These are phyloP conservation scores for Numida meleagris DNA, from an alignment of 2,113 vertebrate species.

Conservation along the genomic window DNA sequence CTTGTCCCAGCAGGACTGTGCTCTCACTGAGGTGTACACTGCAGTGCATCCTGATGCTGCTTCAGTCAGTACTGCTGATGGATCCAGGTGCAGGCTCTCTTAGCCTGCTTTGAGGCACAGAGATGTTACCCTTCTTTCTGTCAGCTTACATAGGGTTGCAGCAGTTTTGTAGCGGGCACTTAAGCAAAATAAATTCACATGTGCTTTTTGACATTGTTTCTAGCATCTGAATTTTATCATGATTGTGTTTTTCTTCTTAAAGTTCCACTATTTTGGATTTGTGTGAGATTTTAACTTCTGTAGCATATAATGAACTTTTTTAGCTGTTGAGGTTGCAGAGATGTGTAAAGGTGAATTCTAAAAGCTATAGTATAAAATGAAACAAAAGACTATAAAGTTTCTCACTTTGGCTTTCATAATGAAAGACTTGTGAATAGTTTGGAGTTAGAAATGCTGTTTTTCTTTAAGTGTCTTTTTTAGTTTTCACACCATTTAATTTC, in stretches of 20 bases:
- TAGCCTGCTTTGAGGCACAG: not conserved
- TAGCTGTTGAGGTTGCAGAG: not conserved
- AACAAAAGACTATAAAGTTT: not conserved
- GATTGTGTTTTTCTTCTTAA: not conserved
- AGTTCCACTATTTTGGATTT: not conserved
- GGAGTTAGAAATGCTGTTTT: not conserved
- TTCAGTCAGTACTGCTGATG: not conserved
- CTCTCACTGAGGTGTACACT: not conserved
- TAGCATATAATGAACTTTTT: not conserved
- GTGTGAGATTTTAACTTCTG: not conserved
- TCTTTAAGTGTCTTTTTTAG: not conserved
- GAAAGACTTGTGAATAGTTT: not conserved
- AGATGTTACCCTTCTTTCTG: not conserved
- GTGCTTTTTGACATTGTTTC: not conserved
- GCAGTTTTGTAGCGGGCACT: not conserved
- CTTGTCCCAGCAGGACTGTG: not conserved
- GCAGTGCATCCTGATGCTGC: not conserved
- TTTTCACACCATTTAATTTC: not conserved
- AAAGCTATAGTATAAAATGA: not conserved
- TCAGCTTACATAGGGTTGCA: not conserved
- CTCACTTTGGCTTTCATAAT: not conserved
- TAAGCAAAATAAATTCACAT: not conserved
- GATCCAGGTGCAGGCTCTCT: fast-evolving
- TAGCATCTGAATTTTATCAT: not conserved
- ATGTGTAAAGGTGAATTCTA: not conserved